Percentiles rank a stretch among this genome's conserved stretches.
These are phyloP conservation scores for Tetranychus truncatus DNA, from an alignment of 2,888 invertebrate genomes.

Conservation along the genomic window DNA sequence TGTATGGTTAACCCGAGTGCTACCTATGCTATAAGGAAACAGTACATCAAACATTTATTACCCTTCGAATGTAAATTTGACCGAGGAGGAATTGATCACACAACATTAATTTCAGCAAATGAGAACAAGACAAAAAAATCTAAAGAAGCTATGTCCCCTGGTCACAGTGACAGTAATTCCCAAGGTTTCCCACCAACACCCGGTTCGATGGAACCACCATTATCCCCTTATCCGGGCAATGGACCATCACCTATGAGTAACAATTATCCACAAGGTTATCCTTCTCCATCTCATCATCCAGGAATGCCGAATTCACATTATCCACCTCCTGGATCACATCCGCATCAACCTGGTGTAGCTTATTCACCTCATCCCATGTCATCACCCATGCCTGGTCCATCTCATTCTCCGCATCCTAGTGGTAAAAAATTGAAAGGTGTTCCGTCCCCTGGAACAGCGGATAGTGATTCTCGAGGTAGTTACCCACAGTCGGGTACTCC, in stretches of 20 bases:
- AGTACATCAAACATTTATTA: slow-evolving; percentile 89
- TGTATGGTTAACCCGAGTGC: slow-evolving; percentile 95
- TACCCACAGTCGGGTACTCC: slow-evolving; percentile 22
- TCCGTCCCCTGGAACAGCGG: slow-evolving; percentile 12
- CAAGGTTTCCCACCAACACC: slow-evolving; percentile 11
- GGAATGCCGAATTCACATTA: background rate
- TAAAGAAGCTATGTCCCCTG: slow-evolving; percentile 41
- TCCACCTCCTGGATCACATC: background rate
- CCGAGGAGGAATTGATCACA: slow-evolving; percentile 87
- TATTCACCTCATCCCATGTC: background rate
- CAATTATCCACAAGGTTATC: slow-evolving; percentile 7
- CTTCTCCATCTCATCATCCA: background rate
- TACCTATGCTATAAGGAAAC: slow-evolving; percentile 89
- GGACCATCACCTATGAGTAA: slow-evolving; percentile 4
- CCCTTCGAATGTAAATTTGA: slow-evolving; percentile 94
- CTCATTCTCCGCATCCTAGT: background rate
- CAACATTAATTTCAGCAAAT: slow-evolving; percentile 76
- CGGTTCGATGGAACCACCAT: background rate
- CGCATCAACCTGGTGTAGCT: background rate
- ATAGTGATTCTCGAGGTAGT: slow-evolving; percentile 29
- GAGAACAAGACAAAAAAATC: slow-evolving; percentile 67
- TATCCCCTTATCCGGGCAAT: background rate
- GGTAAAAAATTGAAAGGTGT: slow-evolving; percentile 36
- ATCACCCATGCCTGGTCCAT: background rate
- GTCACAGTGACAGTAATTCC: slow-evolving; percentile 29